A percentile compares a stretch with the other conserved stretches of the same genome.
Evolutionary conservation across 2,113 vertebrate species (phyloP).

Genomic region (Paradisaea rubra): DNA sequence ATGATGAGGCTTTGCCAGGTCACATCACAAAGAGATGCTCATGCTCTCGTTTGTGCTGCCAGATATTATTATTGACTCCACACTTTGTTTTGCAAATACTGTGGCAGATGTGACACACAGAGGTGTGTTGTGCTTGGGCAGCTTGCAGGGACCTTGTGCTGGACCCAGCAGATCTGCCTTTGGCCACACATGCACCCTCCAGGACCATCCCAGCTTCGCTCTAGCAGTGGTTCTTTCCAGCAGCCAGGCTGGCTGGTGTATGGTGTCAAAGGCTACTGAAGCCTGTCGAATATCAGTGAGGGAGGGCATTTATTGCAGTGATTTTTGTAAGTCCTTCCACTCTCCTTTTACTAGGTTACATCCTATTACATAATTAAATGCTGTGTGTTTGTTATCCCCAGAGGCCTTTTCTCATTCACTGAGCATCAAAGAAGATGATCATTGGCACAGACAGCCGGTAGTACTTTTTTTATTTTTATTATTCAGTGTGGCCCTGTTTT

Average conservation of each 20-base stretch:
- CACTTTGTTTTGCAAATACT: neutral
- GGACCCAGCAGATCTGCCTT: neutral
- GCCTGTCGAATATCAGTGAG: neutral
- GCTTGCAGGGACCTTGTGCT: neutral
- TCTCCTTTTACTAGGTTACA: neutral
- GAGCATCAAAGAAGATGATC: neutral
- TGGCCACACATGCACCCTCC: rapidly evolving
- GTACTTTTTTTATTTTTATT: neutral
- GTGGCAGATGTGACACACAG: neutral
- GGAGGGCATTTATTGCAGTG: neutral
- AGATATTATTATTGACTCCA: neutral
- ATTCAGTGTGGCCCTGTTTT: neutral
- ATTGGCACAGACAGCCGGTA: neutral
- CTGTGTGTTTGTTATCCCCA: neutral
- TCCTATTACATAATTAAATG: neutral
- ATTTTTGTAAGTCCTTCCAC: neutral
- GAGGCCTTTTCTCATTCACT: neutral
- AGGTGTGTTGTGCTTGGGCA: neutral
- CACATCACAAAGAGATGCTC: neutral
- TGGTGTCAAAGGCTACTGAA: neutral
- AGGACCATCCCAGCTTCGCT: neutral
- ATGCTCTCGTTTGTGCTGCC: neutral
- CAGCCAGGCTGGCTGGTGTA: neutral
- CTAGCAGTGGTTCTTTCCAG: neutral
- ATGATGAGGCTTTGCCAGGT: neutral